Evolutionary conservation across 2,888 invertebrate species (phyloP), one percentile per base, ranked within the genome.

Genomic region (Macaria liturata): DNA sequence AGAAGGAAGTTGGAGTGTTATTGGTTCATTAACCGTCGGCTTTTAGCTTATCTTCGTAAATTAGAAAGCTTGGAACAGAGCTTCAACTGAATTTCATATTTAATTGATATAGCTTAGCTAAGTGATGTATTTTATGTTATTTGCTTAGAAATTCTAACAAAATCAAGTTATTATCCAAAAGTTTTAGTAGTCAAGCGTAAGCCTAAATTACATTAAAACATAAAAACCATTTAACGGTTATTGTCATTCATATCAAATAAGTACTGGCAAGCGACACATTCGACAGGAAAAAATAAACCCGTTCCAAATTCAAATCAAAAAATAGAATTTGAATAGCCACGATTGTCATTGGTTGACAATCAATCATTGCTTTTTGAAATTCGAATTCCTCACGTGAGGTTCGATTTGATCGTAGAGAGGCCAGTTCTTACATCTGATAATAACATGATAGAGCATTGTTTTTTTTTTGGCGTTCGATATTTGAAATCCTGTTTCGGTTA

Each of bases 261-360:
- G 45, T 77, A 77, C 80, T 74, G 79, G 78, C 82, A 72, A 71
- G 71, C 72, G 78, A 81, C 80, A 81, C 74, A 70, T 20, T 68
- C 76, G 74, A 80, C 86, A 84, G 83, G 83, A 87, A 87, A 87
- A 20, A 86, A 83, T 78, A 78, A 78, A 87, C 87, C 84, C 84
- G 86, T 88, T 87, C 84, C 72, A 86, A 76, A 88, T 88, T 87
- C 83, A 88, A 88, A 87, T 86, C 81, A 78, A 83, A 81, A 78
- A 83, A 81, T 82, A 81, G 82, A 85, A 87, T 88, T 88, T 86
- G 84, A 87, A 88, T 88, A 79, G 72, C 69, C 76, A 83, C 88
- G 85, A 88, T 88, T 88, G 88, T 89, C 87, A 88, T 85, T 87
- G 85, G 88, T 86, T 87, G 87, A 89, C 88, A 88, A 89, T 89